Percentiles rank a stretch among this genome's conserved stretches.
These are phyloP conservation scores for Spatula versicolor DNA, from an alignment of 2,797 vertebrate genomes.

Conservation along the genomic window DNA sequence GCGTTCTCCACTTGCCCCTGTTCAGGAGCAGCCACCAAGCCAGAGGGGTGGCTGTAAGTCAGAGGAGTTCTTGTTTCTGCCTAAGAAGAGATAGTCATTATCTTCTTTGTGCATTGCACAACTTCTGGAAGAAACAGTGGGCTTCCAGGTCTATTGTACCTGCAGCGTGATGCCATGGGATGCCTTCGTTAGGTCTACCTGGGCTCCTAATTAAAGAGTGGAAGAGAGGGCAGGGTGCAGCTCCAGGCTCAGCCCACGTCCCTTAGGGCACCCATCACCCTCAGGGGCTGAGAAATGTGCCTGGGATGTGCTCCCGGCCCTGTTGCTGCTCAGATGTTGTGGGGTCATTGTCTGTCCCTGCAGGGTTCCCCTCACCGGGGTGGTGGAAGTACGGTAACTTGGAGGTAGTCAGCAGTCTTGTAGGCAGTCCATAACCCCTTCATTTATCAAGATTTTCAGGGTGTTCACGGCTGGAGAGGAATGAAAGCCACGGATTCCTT, in stretches of 20 bases:
- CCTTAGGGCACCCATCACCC: neutral
- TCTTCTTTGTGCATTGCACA: neutral
- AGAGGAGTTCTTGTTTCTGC: neutral
- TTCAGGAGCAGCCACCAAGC: neutral
- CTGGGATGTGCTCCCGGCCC: neutral
- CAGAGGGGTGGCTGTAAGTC: neutral
- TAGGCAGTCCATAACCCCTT: neutral
- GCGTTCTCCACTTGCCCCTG: neutral
- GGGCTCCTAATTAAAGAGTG: neutral
- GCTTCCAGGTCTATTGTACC: fast-evolving
- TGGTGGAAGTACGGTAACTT: neutral
- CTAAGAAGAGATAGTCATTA: neutral
- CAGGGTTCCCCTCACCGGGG: fast-evolving
- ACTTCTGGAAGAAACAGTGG: neutral
- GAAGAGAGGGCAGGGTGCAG: neutral
- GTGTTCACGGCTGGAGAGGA: neutral
- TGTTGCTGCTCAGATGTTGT: neutral
- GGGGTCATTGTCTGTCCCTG: neutral
- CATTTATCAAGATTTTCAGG: conserved; percentile 26
- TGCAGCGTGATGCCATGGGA: neutral
- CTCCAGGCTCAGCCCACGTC: neutral
- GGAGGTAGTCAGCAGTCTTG: neutral
- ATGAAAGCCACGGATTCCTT: conserved; percentile 34
- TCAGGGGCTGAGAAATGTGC: neutral
- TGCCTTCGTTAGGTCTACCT: fast-evolving